phyloP scores from a whole-genome alignment of 2,888 invertebrate species.

The Tetramorium bicarinatum region DNA sequence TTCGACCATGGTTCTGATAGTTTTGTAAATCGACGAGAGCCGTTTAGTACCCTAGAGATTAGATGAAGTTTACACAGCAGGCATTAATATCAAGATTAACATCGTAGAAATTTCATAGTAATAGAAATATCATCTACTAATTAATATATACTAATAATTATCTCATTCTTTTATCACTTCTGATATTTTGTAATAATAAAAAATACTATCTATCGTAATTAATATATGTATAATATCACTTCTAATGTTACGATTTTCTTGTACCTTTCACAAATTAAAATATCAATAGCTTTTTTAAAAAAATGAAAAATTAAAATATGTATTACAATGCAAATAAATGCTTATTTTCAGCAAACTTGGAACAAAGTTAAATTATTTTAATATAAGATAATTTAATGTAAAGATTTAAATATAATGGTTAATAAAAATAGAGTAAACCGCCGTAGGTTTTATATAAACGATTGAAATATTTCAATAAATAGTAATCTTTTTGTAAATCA shows the following conservation, averaged over 20 bases:
- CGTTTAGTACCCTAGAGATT: neutral
- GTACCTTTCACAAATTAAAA: neutral
- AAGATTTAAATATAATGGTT: neutral
- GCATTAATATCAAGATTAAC: slow-evolving; percentile 19
- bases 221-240: too few species aligned
- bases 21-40: slow-evolving; percentile 48
- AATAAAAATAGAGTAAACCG: neutral
- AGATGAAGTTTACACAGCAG: neutral
- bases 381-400: too few species aligned
- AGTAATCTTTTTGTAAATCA: neutral
- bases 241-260: neutral
- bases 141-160: neutral
- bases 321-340: neutral
- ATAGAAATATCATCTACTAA: neutral
- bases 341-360: neutral
- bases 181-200: neutral
- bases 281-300: neutral
- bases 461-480: neutral
- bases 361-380: neutral
- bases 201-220: too few species aligned
- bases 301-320: neutral
- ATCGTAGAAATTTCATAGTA: neutral
- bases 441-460: neutral
- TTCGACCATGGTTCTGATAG: slow-evolving; percentile 60
- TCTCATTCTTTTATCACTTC: neutral